Conservation (phyloP, 2,797 vertebrate genomes). For the Pipistrellus nathusii region DNA sequence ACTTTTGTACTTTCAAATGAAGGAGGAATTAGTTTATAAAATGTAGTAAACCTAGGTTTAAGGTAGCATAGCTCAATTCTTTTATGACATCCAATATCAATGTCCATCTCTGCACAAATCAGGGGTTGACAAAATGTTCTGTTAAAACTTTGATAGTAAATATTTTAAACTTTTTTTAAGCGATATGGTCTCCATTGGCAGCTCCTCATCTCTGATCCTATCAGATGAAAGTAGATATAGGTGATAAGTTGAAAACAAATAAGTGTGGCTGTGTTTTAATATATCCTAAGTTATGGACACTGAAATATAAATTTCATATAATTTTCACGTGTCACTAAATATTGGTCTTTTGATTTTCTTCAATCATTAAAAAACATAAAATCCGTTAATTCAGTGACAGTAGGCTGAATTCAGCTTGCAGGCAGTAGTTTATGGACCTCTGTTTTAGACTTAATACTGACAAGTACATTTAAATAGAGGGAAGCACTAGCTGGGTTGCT, state of each 20-base stretch:
- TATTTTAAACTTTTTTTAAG: not conserved
- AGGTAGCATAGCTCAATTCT: not conserved
- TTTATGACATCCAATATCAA: not conserved
- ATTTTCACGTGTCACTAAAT: constrained; percentile 32
- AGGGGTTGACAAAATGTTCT: not conserved
- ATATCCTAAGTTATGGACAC: constrained; percentile 18
- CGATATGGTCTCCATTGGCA: not conserved
- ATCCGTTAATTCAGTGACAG: not conserved
- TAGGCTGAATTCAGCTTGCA: not conserved
- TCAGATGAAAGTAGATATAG: not conserved
- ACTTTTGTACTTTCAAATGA: not conserved
- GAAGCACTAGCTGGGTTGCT: too few species aligned
- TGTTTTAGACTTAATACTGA: not conserved
- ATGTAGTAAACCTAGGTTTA: not conserved
- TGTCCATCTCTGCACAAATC: not conserved
- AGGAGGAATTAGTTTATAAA: constrained; percentile 7
- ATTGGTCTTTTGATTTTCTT: constrained; percentile 6
- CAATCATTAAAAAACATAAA: not conserved
- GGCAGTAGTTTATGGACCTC: not conserved
- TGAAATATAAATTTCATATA: not conserved
- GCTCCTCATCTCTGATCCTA: not conserved
- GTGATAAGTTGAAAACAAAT: not conserved
- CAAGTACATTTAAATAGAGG: not conserved
- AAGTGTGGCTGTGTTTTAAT: not conserved
- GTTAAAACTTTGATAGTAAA: not conserved